Evolutionary conservation across 2,113 vertebrate species (phyloP).

Genomic region (Poeciliopsis turrubarensis): DNA sequence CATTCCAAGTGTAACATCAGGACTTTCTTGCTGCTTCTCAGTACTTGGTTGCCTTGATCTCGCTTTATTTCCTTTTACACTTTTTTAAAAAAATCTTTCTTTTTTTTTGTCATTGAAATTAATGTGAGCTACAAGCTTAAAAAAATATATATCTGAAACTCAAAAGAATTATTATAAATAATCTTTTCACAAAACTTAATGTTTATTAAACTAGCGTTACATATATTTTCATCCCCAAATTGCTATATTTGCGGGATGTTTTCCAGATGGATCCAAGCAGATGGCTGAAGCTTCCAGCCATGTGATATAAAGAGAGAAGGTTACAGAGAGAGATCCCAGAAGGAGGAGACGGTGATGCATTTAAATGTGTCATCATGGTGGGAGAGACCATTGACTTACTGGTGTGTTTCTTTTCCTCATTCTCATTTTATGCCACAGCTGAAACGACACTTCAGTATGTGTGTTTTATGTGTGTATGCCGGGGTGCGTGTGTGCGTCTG

Average conservation of each 20-base stretch:
- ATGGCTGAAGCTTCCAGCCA: conserved; percentile 35
- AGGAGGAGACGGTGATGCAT: conserved; percentile 26
- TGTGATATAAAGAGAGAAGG: conserved; percentile 27
- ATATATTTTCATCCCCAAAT: conserved; percentile 12
- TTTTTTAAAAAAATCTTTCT: too few species aligned
- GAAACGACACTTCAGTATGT: conserved; percentile 11
- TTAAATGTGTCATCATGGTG: conserved; percentile 16
- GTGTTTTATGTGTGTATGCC: not conserved
- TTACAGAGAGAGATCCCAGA: conserved; percentile 3
- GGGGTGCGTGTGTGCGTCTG: not conserved
- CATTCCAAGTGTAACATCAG: too few species aligned
- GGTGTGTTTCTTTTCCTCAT: conserved; percentile 7
- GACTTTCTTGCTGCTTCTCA: too few species aligned
- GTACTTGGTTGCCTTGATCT: too few species aligned
- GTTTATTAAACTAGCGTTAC: not conserved
- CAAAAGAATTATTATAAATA: not conserved
- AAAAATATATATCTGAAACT: not conserved
- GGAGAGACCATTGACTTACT: conserved; percentile 5
- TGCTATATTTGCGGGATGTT: conserved; percentile 9
- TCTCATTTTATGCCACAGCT: conserved; percentile 24
- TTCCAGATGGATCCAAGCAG: conserved; percentile 48
- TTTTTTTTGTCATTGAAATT: not conserved
- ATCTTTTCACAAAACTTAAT: not conserved
- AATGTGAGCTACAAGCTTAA: not conserved
- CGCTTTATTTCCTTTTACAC: too few species aligned